Conservation (phyloP, 1,140 invertebrate species). For the Drosophila nigrodunni region DNA sequence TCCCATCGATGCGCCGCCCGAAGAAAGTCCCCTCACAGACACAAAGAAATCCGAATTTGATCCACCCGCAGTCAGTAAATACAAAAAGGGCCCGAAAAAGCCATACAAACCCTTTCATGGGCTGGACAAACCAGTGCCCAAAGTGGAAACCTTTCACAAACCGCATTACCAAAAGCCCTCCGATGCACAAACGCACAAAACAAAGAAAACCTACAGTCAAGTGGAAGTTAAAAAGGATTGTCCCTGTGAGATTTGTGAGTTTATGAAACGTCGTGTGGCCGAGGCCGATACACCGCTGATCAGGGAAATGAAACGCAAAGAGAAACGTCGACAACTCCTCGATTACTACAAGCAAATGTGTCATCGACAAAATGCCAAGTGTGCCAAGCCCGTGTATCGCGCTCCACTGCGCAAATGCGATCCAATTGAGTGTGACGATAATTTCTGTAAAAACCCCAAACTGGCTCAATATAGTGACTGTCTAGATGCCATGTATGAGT, state of each 20-base stretch:
- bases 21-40: neutral
- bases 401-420: conserved; percentile 42
- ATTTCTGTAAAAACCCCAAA: conserved; percentile 28
- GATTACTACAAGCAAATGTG: conserved; percentile 49
- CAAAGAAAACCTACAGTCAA: neutral
- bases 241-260: conserved; percentile 49
- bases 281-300: conserved; percentile 48
- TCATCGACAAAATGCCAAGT: conserved; percentile 30
- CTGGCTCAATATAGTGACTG: conserved; percentile 42
- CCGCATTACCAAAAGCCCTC: neutral
- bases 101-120: neutral
- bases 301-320: conserved; percentile 40
- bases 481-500: conserved; percentile 43
- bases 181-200: neutral
- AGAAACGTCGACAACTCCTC: conserved; percentile 21
- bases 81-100: neutral
- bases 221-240: conserved; percentile 19
- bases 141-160: neutral
- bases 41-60: no score
- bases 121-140: neutral
- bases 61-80: no score
- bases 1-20: neutral
- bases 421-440: conserved; percentile 20
- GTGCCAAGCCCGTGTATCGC: neutral
- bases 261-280: conserved; percentile 11